A percentile compares a stretch with the other conserved stretches of the same genome.
Evolutionary conservation across 2,113 vertebrate species (phyloP).

Genomic region (Pterocles orientalis): DNA sequence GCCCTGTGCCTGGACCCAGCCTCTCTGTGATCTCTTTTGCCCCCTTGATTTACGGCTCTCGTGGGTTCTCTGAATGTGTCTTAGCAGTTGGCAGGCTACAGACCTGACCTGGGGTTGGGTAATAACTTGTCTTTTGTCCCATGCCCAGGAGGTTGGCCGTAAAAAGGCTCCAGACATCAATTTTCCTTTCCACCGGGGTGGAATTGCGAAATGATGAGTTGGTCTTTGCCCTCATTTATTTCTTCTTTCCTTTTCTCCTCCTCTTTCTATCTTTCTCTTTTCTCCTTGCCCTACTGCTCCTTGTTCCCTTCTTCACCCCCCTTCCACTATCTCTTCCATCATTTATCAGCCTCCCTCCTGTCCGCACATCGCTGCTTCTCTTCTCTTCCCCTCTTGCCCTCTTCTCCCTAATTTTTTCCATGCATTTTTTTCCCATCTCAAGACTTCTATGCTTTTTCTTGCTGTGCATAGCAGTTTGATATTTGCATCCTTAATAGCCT

Average conservation of each 20-base stretch:
- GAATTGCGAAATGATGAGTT: constrained; percentile 61
- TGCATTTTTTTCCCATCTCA: background rate
- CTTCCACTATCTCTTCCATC: background rate
- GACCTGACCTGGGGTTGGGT: constrained; percentile 57
- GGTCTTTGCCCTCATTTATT: constrained; percentile 66
- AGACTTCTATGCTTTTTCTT: background rate
- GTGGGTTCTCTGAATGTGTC: constrained; percentile 38
- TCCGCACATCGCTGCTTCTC: background rate
- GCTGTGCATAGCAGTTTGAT: constrained; percentile 9
- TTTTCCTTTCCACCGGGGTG: constrained; percentile 35
- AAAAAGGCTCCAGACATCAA: constrained; percentile 62
- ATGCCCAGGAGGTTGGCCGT: constrained; percentile 46
- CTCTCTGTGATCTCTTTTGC: constrained; percentile 21
- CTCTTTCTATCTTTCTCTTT: constrained; percentile 38
- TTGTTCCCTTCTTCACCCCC: background rate
- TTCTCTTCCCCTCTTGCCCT: background rate
- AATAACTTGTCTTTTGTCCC: constrained; percentile 69
- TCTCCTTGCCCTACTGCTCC: background rate
- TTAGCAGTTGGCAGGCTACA: constrained; percentile 42
- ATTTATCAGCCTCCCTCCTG: background rate
- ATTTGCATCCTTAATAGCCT: background rate
- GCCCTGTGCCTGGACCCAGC: background rate
- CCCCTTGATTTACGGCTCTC: constrained; percentile 49
- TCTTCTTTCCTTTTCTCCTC: constrained; percentile 34
- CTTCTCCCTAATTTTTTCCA: background rate